Percentiles rank a stretch among this genome's conserved stretches.
These are phyloP conservation scores for Marronus borbonicus DNA, from an alignment of 2,888 invertebrate species.

Conservation along the genomic window DNA sequence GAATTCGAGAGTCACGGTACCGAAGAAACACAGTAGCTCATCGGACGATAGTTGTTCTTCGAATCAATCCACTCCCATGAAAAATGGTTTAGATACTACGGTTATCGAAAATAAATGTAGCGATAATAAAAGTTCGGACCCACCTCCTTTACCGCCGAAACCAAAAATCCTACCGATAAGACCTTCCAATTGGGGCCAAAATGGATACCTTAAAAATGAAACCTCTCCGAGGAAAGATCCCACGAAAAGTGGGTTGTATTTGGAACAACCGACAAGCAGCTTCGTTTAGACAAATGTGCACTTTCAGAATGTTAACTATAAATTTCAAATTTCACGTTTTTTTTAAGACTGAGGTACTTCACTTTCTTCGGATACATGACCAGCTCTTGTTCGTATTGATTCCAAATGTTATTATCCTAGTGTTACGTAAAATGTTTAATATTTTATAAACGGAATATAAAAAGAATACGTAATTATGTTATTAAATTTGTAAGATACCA, in stretches of 20 bases:
- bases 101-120: constrained; percentile 60
- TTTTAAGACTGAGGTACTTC: constrained; percentile 23
- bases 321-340: not conserved
- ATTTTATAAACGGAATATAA: constrained; percentile 16
- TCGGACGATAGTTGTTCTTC: constrained; percentile 47
- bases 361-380: not conserved
- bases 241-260: constrained; percentile 68
- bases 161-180: constrained; percentile 81
- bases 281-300: constrained; percentile 71
- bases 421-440: constrained; percentile 10
- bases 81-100: constrained; percentile 54
- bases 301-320: too few relatives aligned
- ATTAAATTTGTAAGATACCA: constrained; percentile 34
- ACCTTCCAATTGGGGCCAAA: constrained; percentile 74
- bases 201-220: constrained; percentile 62
- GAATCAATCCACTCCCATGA: constrained; percentile 60
- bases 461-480: constrained; percentile 8
- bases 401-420: not conserved
- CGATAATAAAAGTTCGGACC: constrained; percentile 64
- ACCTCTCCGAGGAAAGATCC: constrained; percentile 50
- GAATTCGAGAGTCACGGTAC: constrained; percentile 55
- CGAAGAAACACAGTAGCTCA: constrained; percentile 53
- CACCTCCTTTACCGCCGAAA: constrained; percentile 84
- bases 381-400: not conserved
- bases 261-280: constrained; percentile 78